These are phyloP conservation scores for Lophotriccus pileatus DNA, from an alignment of 2,797 vertebrate species.

Conservation along the genomic window DNA sequence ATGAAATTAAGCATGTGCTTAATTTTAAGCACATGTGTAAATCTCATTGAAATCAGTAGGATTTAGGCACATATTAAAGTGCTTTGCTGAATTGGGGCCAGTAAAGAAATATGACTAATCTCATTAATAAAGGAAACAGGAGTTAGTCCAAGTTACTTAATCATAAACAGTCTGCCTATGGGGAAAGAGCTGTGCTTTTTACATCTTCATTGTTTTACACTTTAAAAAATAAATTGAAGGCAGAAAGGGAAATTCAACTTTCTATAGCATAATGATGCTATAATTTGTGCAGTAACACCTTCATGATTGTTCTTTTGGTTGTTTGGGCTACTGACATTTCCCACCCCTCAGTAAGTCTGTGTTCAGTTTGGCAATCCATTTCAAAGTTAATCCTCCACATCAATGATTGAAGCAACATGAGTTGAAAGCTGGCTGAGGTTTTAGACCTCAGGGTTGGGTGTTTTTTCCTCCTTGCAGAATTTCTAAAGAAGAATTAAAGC, in stretches of 20 bases:
- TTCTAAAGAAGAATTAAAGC: background rate
- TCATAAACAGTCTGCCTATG: background rate
- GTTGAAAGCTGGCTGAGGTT: background rate
- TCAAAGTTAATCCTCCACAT: background rate
- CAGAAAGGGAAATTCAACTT: background rate
- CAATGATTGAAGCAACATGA: background rate
- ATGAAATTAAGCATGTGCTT: background rate
- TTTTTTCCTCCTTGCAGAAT: background rate
- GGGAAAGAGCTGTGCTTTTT: background rate
- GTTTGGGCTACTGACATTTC: background rate
- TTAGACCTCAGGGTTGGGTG: background rate
- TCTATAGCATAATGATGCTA: background rate
- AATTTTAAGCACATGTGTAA: constrained; percentile 22
- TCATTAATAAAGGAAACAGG: background rate
- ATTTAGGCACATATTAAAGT: constrained; percentile 39
- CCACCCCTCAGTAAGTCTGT: background rate
- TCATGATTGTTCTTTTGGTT: background rate
- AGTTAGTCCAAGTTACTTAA: constrained; percentile 11
- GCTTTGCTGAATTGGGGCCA: constrained; percentile 4
- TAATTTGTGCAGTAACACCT: background rate
- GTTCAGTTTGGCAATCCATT: background rate
- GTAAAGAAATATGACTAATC: constrained; percentile 27
- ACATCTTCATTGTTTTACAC: background rate
- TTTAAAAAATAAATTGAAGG: background rate
- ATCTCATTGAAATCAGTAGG: background rate